Base-by-base conservation (phyloP, 2,888 invertebrate species). In the Sussaba pulchella region DNA sequence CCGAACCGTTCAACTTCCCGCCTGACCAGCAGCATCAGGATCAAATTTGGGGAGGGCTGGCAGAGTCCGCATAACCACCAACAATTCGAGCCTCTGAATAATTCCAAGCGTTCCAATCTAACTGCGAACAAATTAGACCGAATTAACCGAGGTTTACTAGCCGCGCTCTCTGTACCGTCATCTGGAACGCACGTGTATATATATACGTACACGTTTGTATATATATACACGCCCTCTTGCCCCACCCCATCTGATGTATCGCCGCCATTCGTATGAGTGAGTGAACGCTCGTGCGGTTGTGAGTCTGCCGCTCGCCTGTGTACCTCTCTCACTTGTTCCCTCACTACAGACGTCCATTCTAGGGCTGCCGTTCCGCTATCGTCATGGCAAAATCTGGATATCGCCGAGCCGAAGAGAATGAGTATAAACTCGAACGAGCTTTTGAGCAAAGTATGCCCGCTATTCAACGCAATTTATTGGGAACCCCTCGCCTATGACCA, bases 51-150 rank as follows among this genome's bases (percentile, higher is more conserved):
- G 63, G 76, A 64, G 75, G 78, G 83, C 75, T 82, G 63, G 85
- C 87, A 87, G 89, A 87, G 87, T 88, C 86, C 88, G 88, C 87
- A 87, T 86, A 87, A 90, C 90, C 90, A 85, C 90, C 88, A 90
- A 90, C 89, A 89, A 90, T 90, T 90, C 89, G 85, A 89, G 87
- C 88, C 89, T 87, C 89, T 89, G 90, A 90, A 90, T 90, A 90
- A 90, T 90, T 90, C 90, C 89, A 87, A 87, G 86, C 90, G 88
- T 87, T 90, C 89, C 90, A 88, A 90, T 90, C 90, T 90, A 89
- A 90, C 90, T 90, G 88, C 89, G 88, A 89, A 90, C 90, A 90
- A 90, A 90, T 90, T 90, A 89, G 89, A 89, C 86, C 87, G 88
- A 89, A 90, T 90, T 90, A 90, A 88, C 88, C 87, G 85, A 86